A percentile compares a stretch with the other conserved stretches of the same genome.
Evolutionary conservation across 2,113 vertebrate genomes (phyloP).

Genomic region (Microcebus murinus): DNA sequence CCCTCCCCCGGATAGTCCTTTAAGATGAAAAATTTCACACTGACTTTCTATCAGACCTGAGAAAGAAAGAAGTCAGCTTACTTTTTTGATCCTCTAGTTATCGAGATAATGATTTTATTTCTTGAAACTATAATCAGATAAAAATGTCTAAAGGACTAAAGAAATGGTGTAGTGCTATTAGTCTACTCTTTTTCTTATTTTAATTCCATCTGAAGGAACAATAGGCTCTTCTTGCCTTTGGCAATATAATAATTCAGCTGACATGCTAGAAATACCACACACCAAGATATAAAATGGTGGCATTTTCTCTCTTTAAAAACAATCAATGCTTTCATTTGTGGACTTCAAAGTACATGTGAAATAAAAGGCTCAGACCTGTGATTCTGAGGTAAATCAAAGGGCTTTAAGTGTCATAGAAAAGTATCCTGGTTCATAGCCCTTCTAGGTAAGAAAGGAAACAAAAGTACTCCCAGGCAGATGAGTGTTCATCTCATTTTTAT

Average conservation of each 20-base stretch:
- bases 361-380: constrained; percentile 52
- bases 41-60: constrained; percentile 44
- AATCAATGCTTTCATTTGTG: constrained; percentile 74
- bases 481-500: constrained; percentile 52
- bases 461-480: constrained; percentile 31
- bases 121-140: constrained; percentile 69
- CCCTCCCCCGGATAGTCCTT: background rate
- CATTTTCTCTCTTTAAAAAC: constrained; percentile 73
- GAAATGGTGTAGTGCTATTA: constrained; percentile 66
- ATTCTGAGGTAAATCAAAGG: constrained; percentile 67
- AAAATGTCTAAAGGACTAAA: constrained; percentile 72
- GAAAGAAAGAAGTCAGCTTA: constrained; percentile 49
- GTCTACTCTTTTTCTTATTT: constrained; percentile 71
- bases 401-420: constrained; percentile 49
- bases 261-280: constrained; percentile 64
- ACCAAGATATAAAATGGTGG: constrained; percentile 62
- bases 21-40: constrained; percentile 52
- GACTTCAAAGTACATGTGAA: constrained; percentile 66
- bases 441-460: constrained; percentile 59
- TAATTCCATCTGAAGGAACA: constrained; percentile 67
- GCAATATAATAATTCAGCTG: constrained; percentile 71
- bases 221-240: constrained; percentile 64
- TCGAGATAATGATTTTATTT: constrained; percentile 67
- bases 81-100: constrained; percentile 59
- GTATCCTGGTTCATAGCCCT: constrained; percentile 21